phyloP scores from a whole-genome alignment of 2,797 vertebrate genomes.

The Enoplosus armatus region DNA sequence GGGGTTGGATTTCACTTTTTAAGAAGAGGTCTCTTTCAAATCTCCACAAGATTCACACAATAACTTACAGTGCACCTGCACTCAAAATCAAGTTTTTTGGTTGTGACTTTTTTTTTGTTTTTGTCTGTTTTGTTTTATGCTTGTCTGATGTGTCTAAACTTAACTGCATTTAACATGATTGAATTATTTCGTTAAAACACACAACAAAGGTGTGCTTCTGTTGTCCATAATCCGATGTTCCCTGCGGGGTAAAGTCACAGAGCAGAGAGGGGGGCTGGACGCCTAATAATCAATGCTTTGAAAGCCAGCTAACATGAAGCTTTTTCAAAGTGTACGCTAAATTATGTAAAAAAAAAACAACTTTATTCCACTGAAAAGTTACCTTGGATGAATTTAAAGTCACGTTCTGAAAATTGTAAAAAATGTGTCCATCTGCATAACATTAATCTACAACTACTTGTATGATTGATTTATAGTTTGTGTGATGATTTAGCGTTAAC shows the following conservation, averaged over 20 bases:
- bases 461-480: not conserved
- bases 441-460: not conserved
- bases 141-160: not conserved
- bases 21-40: not conserved
- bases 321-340: too few relatives aligned
- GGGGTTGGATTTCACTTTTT: not conserved
- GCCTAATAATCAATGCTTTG: not conserved
- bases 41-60: not conserved
- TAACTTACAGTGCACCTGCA: not conserved
- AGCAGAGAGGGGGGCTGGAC: conserved; percentile 8
- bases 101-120: too few relatives aligned
- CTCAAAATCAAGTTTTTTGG: not conserved
- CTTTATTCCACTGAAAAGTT: not conserved
- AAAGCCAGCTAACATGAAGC: too few relatives aligned
- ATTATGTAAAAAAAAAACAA: too few relatives aligned
- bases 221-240: conserved; percentile 1
- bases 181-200: not conserved
- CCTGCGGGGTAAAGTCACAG: conserved; percentile 3
- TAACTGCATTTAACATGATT: not conserved
- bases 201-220: not conserved
- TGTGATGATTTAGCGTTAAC: not conserved
- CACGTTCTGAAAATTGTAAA: not conserved
- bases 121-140: not conserved
- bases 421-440: not conserved
- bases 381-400: not conserved